Base-by-base conservation (phyloP, 2,888 invertebrate genomes). In the Ctenicera cuprea region DNA sequence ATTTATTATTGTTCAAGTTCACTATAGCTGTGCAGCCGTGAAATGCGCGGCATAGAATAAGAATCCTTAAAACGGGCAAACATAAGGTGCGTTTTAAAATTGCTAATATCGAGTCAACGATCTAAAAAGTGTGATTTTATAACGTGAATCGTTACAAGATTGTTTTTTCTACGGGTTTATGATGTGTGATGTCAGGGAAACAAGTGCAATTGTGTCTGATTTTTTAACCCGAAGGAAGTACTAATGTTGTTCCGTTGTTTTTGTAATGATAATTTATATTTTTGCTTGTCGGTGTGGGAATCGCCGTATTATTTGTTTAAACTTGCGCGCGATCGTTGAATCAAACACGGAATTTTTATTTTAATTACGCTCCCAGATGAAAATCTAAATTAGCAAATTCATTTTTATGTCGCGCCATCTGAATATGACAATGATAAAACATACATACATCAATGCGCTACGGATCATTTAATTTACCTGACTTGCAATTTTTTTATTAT, bases 1-100 rank as follows among this genome's bases (percentile, higher is more conserved):
- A 84, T 84, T 84, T 83, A 83, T 83, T 83, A 82, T 85, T 83
- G 80, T 82, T 82, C 82, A 80, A 83, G 84, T 82, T 82, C 83
- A 82, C 77, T 80, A 80, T 79, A 77, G 77, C 76, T 82, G 81
- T 77, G 79, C 81, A 79, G 79, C 79, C 83, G 80, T 82, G 82
- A 83, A 81, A 81, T 79, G 74, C 76, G 78, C 76, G 77, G 77
- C 78, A 77, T 57, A 78, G 80, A 81, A 82, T 77, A 79, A 80
- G 78, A 76, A 76, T 73, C 80, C 80, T 77, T 82, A 81, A 76
- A 75, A 77, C 77, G 74, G 4, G 18, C 71, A 76, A 73, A 71
- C 77, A 76, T 79, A 78, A 75, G 81, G 79, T 65, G 66, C 69
- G 65, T 76, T 78, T 77, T 71, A 61, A 62, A 67, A 54, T 69